A percentile compares a stretch with the other conserved stretches of the same genome.
Conservation (phyloP, 2,797 vertebrate genomes). For the Avahi laniger region DNA sequence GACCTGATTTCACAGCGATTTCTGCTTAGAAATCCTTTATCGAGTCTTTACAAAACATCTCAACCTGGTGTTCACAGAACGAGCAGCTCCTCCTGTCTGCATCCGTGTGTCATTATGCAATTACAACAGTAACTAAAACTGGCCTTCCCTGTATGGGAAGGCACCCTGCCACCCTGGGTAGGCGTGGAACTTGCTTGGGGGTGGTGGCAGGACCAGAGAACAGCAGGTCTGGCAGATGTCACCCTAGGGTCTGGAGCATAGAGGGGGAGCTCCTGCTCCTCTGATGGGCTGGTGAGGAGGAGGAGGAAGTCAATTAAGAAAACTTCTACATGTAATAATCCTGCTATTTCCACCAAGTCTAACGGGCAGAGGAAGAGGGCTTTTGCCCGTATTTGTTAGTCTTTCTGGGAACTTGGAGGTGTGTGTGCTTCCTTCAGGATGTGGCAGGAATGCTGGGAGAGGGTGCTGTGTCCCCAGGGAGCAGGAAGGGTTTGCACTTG, state of each 20-base stretch:
- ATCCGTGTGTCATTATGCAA: neutral
- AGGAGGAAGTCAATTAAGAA: neutral
- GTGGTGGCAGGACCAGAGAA: neutral
- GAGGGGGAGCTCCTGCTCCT: neutral
- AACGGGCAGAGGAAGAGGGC: neutral
- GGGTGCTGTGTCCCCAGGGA: neutral
- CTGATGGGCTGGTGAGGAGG: fast-evolving
- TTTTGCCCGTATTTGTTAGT: neutral
- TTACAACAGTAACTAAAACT: neutral
- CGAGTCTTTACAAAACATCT: neutral
- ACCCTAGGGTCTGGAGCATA: neutral
- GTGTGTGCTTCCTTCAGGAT: neutral
- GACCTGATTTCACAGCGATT: neutral
- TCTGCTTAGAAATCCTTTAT: neutral
- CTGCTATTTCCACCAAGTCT: neutral
- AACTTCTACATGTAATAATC: neutral
- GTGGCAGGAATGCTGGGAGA: neutral
- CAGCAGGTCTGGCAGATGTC: fast-evolving
- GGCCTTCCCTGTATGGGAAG: neutral
- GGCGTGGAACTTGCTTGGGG: too few species aligned
- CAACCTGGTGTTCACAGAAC: neutral
- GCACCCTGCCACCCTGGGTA: neutral
- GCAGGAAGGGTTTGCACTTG: neutral
- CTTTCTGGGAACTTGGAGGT: neutral
- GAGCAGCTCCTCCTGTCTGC: neutral